Base-by-base conservation (phyloP, 2,113 vertebrate genomes). In the Cepphus grylle region DNA sequence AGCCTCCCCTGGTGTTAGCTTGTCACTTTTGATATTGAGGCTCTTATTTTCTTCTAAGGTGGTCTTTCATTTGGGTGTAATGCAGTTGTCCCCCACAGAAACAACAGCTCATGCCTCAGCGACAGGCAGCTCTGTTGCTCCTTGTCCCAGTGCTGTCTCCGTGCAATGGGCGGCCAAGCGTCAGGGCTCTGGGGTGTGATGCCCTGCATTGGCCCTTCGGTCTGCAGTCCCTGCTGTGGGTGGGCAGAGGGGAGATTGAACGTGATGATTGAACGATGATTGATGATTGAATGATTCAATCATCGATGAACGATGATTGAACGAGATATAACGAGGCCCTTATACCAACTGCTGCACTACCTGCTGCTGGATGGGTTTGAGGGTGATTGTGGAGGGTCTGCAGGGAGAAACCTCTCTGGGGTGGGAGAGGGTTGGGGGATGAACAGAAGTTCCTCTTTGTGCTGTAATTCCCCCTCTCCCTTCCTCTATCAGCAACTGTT, bases 121-220 rank as follows among this genome's bases (percentile, higher is more conserved):
- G 19, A 38, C 10, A 81, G 26, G 29, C 12, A 86, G 4, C 42
- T 5, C 25, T 42, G 15, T 66, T 79, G 11, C 2, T 83, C 22
- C 42, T 61, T 79, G 40, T 56, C 40, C 26, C 27, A 23, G 2
- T 21, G 4, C 47, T 73, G 30, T 72, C 34, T 7, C 36, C 2
- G 2, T 77, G 40, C 12, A 12, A 67, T 38, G 29, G 43, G 8
- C n/a, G 4, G 25, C 21, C 0, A 0, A 87, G 50, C 23, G 30
- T 49, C 13, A 3, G 23, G 50, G 38, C 36, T 88, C 82, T 85
- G 52, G 18, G 25, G 8, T 11, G 1, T 32, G 27, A 76, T 55
- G 42, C 14, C 40, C 16, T 9, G 0, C 12, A 5, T 23, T 9
- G 40, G n/a, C 15, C 34, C 30, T 81, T 73, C 5, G 6, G 17